Evolutionary conservation across 1,140 invertebrate species (phyloP).

Genomic region (silkworm (Bombyx mori)): DNA sequence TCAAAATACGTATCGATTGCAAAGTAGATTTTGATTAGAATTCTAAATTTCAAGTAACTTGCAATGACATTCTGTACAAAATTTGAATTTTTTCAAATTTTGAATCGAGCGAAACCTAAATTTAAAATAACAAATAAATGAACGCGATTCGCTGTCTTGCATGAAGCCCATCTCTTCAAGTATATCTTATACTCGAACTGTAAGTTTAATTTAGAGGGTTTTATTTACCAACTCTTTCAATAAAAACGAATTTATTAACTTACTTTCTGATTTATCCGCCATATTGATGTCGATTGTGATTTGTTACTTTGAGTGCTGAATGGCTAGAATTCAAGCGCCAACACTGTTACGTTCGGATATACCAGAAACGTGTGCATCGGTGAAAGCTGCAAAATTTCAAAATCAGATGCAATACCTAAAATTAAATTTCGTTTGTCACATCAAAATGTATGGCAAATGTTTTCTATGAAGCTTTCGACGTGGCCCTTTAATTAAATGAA

Average conservation of each 20-base stretch:
- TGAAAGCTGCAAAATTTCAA: neutral
- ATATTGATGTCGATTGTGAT: constrained; percentile 76
- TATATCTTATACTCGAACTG: neutral
- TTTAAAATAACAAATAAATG: constrained; percentile 1
- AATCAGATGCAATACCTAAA: neutral
- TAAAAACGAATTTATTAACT: constrained; percentile 52
- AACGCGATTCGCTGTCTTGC: neutral
- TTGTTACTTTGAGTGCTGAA: constrained; percentile 15
- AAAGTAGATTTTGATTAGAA: constrained; percentile 11
- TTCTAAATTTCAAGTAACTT: constrained; percentile 27
- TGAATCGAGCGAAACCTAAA: constrained; percentile 40
- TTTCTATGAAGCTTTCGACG: too few species aligned
- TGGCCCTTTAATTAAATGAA: too few species aligned
- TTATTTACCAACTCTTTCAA: too few species aligned
- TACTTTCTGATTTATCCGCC: constrained; percentile 83
- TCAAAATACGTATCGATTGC: neutral
- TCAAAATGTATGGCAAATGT: constrained; percentile 1
- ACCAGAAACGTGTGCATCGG: neutral
- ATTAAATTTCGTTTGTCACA: neutral
- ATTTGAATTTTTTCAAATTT: constrained; percentile 72
- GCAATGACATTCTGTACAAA: constrained; percentile 48
- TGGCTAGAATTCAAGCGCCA: constrained; percentile 43
- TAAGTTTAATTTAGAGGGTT: too few species aligned
- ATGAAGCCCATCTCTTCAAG: neutral
- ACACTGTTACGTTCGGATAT: constrained; percentile 27